These are phyloP conservation scores for Bryconaethiops microstoma DNA, from an alignment of 2,797 vertebrate species.

Conservation along the genomic window DNA sequence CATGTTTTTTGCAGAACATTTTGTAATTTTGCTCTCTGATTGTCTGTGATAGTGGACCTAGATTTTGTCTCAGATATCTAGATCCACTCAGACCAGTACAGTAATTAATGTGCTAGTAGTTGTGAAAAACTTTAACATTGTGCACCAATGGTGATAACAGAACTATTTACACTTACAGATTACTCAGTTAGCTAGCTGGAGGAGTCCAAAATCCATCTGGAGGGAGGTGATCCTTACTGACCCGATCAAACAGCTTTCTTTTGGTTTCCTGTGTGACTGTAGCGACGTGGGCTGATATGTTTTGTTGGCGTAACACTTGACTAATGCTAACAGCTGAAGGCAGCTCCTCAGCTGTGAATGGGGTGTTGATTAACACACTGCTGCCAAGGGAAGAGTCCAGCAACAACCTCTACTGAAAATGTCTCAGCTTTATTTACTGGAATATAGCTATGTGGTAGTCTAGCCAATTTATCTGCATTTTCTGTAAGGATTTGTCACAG, in stretches of 20 bases:
- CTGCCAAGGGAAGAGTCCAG: conserved; percentile 33
- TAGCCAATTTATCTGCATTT: not conserved
- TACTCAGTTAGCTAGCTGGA: conserved; percentile 1
- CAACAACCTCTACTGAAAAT: not conserved
- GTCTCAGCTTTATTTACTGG: not conserved
- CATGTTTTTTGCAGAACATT: not conserved
- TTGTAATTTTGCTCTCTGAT: not conserved
- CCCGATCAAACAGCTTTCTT: not conserved
- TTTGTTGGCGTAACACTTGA: conserved; percentile 38
- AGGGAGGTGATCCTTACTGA: not conserved
- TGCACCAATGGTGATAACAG: not conserved
- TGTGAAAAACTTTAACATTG: not conserved
- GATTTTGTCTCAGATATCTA: not conserved
- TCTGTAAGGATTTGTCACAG: not conserved
- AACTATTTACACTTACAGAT: conserved; percentile 9
- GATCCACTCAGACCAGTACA: no score
- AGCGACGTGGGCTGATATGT: not conserved
- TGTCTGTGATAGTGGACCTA: not conserved
- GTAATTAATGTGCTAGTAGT: not conserved
- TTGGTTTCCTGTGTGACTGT: not conserved
- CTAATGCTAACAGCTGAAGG: conserved; percentile 15
- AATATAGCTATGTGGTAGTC: not conserved
- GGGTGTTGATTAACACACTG: conserved; percentile 35
- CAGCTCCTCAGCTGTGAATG: conserved; percentile 43
- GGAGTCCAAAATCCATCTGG: not conserved